phyloP scores from a whole-genome alignment of 2,797 vertebrate species.

The Acipenser oxyrinchus region DNA sequence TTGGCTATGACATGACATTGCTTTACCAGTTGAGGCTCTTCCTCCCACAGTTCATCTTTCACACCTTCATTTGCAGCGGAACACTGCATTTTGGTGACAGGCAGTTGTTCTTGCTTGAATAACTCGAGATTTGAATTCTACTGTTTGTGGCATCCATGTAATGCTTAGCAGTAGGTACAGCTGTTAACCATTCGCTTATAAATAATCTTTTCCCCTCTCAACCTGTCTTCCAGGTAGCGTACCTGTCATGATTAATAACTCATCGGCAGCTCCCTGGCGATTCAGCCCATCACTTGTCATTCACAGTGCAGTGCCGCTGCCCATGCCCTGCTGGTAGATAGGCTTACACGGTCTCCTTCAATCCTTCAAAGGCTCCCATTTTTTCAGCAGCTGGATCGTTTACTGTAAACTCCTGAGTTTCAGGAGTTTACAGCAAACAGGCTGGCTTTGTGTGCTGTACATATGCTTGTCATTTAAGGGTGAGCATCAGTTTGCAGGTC shows the following conservation, averaged over 20 bases:
- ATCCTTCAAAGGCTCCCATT: slow-evolving; percentile 22
- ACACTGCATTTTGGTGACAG: slow-evolving; percentile 64
- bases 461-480: no score
- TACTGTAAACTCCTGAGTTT: slow-evolving; percentile 24
- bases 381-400: slow-evolving; percentile 33
- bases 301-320: slow-evolving; percentile 42
- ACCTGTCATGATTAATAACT: slow-evolving; percentile 72
- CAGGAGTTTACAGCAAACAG: neutral
- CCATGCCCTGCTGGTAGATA: slow-evolving; percentile 45
- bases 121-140: slow-evolving; percentile 70
- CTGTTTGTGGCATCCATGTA: slow-evolving; percentile 72
- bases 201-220: slow-evolving; percentile 68
- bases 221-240: slow-evolving; percentile 69
- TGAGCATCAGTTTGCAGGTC: no score
- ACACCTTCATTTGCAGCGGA: slow-evolving; percentile 63
- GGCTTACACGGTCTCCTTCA: slow-evolving; percentile 39
- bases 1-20: slow-evolving; percentile 46
- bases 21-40: slow-evolving; percentile 45
- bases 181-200: slow-evolving; percentile 77
- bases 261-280: slow-evolving; percentile 51
- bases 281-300: slow-evolving; percentile 64
- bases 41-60: slow-evolving; percentile 44
- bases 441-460: no score
- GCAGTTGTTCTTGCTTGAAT: slow-evolving; percentile 71
- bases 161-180: slow-evolving; percentile 75